phyloP scores from a whole-genome alignment of 2,888 invertebrate species.

The Malachius bipustulatus region DNA sequence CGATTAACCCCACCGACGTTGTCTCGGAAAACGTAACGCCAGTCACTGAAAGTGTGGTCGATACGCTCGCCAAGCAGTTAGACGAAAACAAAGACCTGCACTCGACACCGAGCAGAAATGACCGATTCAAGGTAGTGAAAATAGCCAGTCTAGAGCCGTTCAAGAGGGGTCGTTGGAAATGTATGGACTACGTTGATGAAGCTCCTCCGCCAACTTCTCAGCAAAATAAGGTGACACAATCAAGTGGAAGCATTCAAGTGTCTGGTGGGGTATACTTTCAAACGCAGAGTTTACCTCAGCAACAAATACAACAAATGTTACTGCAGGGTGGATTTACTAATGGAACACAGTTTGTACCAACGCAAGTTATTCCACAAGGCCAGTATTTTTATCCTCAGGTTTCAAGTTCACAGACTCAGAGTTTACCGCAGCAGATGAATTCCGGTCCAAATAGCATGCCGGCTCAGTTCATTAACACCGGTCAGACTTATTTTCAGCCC shows the following conservation, averaged over 20 bases:
- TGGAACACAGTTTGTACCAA: slow-evolving; percentile 29
- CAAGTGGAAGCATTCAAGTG: slow-evolving; percentile 27
- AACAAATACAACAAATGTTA: slow-evolving; percentile 37
- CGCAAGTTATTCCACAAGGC: slow-evolving; percentile 32
- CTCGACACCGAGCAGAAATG: slow-evolving; percentile 42
- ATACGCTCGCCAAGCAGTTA: slow-evolving; percentile 34
- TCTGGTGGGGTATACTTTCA: slow-evolving; percentile 30
- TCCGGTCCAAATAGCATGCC: slow-evolving; percentile 26
- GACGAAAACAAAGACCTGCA: slow-evolving; percentile 44
- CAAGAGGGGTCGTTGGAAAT: slow-evolving; percentile 63
- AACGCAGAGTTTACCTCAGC: slow-evolving; percentile 39
- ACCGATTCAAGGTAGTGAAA: slow-evolving; percentile 66
- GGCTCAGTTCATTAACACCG: slow-evolving; percentile 30
- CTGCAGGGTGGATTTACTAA: slow-evolving; percentile 32
- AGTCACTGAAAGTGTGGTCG: slow-evolving; percentile 26
- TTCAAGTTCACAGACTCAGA: slow-evolving; percentile 30
- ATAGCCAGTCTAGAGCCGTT: slow-evolving; percentile 67
- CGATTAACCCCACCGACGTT: slow-evolving; percentile 26
- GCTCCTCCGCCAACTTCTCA: slow-evolving; percentile 32
- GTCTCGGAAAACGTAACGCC: slow-evolving; percentile 23
- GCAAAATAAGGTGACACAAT: slow-evolving; percentile 26
- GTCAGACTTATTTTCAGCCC: slow-evolving; percentile 29
- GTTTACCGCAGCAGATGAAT: slow-evolving; percentile 25
- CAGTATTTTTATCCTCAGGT: slow-evolving; percentile 37
- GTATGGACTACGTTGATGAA: slow-evolving; percentile 65